Percentiles rank a stretch among this genome's conserved stretches.
These are phyloP conservation scores for Helicoverpa zea DNA, from an alignment of 1,140 invertebrate genomes.

Conservation along the genomic window DNA sequence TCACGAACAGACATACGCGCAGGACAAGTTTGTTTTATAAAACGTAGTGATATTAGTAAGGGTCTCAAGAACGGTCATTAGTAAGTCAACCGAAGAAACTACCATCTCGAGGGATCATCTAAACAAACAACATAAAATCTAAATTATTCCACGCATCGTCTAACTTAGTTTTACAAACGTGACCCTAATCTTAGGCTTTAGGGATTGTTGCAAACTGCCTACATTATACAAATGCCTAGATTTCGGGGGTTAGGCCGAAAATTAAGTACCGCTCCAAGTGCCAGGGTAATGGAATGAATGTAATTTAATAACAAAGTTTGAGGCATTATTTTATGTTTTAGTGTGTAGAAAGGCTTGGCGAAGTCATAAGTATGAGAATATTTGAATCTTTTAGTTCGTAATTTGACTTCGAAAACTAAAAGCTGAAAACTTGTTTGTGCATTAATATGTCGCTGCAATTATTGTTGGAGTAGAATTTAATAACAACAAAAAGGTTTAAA, in stretches of 20 bases:
- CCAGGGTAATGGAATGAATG: background rate
- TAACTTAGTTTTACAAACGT: constrained; percentile 36
- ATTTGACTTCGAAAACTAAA: background rate
- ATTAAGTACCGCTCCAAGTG: background rate
- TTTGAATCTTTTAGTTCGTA: background rate
- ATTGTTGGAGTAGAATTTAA: too few relatives aligned
- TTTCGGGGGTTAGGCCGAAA: constrained; percentile 12
- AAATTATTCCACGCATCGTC: constrained; percentile 31
- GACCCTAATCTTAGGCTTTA: constrained; percentile 18
- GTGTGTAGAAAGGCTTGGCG: background rate
- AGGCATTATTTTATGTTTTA: background rate
- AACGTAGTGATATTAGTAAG: background rate
- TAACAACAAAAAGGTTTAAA: too few relatives aligned
- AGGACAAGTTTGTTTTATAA: background rate
- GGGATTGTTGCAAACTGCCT: constrained; percentile 30
- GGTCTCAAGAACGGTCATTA: background rate
- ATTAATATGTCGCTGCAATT: background rate
- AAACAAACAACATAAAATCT: constrained; percentile 26
- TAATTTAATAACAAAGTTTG: constrained; percentile 15
- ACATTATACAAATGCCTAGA: constrained; percentile 36
- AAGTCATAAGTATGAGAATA: too few relatives aligned
- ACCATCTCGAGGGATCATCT: background rate
- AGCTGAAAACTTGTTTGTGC: too few relatives aligned
- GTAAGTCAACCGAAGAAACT: background rate
- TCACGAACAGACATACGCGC: too few relatives aligned